Conservation (phyloP, 2,113 vertebrate species). For the Trichomycterus rosablanca region DNA sequence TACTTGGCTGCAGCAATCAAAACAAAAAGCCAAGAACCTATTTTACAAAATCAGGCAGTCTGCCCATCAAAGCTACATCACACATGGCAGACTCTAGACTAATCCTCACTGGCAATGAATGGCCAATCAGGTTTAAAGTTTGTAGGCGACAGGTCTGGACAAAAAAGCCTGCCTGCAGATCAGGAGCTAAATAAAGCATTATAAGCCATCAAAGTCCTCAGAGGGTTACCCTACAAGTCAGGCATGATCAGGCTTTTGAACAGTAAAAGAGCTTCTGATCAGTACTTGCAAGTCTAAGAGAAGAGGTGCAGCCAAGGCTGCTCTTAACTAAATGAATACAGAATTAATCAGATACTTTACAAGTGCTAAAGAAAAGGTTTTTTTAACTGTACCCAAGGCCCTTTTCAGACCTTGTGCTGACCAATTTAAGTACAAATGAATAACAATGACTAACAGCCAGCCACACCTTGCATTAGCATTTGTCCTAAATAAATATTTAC, state of each 20-base stretch:
- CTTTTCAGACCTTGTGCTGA: too few relatives aligned
- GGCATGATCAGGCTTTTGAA: background rate
- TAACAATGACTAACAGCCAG: too few relatives aligned
- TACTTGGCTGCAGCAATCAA: slow-evolving; percentile 22
- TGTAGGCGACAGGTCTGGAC: slow-evolving; percentile 31
- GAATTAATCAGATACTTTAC: too few relatives aligned
- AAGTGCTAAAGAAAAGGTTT: too few relatives aligned
- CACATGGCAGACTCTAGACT: slow-evolving; percentile 32
- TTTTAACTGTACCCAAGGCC: too few relatives aligned
- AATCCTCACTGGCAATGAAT: slow-evolving; percentile 39
- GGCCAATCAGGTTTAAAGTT: slow-evolving; percentile 36
- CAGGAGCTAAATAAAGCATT: slow-evolving; percentile 17
- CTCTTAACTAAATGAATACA: too few relatives aligned
- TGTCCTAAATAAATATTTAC: too few relatives aligned
- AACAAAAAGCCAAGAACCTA: slow-evolving; percentile 26
- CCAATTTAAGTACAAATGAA: too few relatives aligned
- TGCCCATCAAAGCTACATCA: slow-evolving; percentile 37
- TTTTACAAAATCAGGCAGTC: slow-evolving; percentile 30
- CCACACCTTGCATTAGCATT: too few relatives aligned
- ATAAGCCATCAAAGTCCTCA: slow-evolving; percentile 4
- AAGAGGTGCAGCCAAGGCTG: too few relatives aligned
- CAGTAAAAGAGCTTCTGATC: too few relatives aligned
- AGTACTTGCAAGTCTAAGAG: too few relatives aligned
- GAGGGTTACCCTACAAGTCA: slow-evolving; percentile 6
- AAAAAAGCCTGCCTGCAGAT: slow-evolving; percentile 19